Evolutionary conservation across 2,797 vertebrate species (phyloP).

Genomic region (Gobionotothen gibberifrons): DNA sequence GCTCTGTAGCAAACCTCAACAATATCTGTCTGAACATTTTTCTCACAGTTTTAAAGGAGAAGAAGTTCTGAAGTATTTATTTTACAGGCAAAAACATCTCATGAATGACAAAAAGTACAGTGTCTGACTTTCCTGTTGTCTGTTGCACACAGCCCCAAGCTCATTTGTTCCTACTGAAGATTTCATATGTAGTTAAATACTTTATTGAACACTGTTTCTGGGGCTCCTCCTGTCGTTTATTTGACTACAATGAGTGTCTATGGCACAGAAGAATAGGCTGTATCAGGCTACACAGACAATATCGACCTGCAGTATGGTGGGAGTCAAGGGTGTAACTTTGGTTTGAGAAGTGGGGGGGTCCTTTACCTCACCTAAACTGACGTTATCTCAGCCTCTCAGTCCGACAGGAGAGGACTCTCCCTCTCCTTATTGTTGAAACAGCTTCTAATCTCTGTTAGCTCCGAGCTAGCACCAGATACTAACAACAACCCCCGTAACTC

Average conservation of each 20-base stretch:
- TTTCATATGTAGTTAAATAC: too few species aligned
- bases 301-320: background rate
- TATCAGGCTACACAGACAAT: background rate
- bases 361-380: too few species aligned
- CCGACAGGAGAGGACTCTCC: too few species aligned
- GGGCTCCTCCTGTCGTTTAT: background rate
- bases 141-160: background rate
- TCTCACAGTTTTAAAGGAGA: background rate
- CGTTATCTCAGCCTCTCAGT: too few species aligned
- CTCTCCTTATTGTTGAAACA: too few species aligned
- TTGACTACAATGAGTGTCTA: background rate
- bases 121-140: background rate
- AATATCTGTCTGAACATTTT: background rate
- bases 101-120: background rate
- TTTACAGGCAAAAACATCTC: background rate
- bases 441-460: too few species aligned
- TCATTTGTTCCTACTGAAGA: too few species aligned
- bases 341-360: too few species aligned
- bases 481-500: too few species aligned
- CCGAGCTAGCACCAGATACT: too few species aligned
- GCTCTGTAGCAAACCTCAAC: conserved; percentile 18
- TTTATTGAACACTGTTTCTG: background rate
- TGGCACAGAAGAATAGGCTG: background rate
- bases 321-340: too few species aligned
- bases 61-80: background rate